These are phyloP conservation scores for Mythimna lalbum DNA, from an alignment of 2,888 invertebrate species.

Conservation along the genomic window DNA sequence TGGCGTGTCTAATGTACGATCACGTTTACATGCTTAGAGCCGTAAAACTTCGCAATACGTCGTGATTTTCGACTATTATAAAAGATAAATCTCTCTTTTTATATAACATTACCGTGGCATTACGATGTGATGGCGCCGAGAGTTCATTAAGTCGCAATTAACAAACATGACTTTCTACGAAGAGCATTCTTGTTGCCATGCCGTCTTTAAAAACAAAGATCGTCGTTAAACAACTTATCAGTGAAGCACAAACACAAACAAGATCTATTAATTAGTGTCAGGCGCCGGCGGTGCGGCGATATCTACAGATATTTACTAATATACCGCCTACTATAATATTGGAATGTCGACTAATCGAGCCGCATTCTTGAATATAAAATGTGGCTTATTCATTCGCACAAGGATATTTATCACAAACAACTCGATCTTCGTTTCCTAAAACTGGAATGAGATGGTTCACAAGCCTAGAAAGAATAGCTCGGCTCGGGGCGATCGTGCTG, in stretches of 20 bases:
- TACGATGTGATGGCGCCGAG: conserved; percentile 27
- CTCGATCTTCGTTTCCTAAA: conserved; percentile 62
- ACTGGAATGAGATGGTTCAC: conserved; percentile 39
- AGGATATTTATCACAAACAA: conserved; percentile 78
- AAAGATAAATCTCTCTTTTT: conserved; percentile 62
- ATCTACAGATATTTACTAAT: conserved; percentile 84
- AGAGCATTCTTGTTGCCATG: conserved; percentile 9
- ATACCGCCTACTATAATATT: conserved; percentile 78
- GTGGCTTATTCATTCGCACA: conserved; percentile 80
- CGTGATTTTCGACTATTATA: conserved; percentile 46
- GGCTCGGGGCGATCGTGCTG: conserved; percentile 80
- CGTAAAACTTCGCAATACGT: conserved; percentile 46
- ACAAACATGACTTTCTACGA: conserved; percentile 28
- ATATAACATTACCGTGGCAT: conserved; percentile 49
- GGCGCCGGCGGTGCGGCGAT: conserved; percentile 81
- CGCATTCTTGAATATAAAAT: conserved; percentile 86
- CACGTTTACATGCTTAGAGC: conserved; percentile 29
- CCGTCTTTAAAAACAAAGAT: conserved; percentile 12
- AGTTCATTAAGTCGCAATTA: conserved; percentile 25
- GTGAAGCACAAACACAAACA: conserved; percentile 65
- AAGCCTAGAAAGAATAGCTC: conserved; percentile 68
- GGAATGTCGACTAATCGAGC: conserved; percentile 87
- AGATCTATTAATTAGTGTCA: conserved; percentile 74
- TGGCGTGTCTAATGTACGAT: conserved; percentile 33
- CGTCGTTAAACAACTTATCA: conserved; percentile 42